These are phyloP conservation scores for Pachyramphus minor DNA, from an alignment of 2,113 vertebrate genomes.

Conservation along the genomic window DNA sequence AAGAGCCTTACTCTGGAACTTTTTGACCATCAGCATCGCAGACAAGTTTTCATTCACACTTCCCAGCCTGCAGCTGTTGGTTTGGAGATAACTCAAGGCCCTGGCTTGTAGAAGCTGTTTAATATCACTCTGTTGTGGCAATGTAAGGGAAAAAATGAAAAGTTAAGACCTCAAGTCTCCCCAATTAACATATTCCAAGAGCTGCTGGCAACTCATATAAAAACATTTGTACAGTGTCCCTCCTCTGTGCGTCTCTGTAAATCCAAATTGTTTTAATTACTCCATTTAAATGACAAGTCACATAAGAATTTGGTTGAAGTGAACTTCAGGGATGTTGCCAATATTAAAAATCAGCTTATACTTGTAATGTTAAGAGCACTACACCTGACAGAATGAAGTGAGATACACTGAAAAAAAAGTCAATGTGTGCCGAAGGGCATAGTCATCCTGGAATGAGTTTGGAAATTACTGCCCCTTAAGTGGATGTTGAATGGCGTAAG, in stretches of 20 bases:
- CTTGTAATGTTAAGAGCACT: background rate
- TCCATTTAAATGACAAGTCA: background rate
- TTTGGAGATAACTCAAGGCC: conserved; percentile 84
- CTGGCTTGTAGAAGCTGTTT: conserved; percentile 85
- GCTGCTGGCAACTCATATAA: background rate
- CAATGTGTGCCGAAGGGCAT: background rate
- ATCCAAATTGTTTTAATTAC: background rate
- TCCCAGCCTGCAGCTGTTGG: conserved; percentile 85
- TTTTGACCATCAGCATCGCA: conserved; percentile 83
- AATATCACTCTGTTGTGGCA: conserved; percentile 83
- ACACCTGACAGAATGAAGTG: background rate
- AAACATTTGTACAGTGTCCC: background rate
- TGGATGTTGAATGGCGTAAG: background rate
- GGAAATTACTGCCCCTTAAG: background rate
- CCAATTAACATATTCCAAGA: background rate
- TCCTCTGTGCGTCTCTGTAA: background rate
- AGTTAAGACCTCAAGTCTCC: background rate
- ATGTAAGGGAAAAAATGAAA: conserved; percentile 36
- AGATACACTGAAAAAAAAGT: background rate
- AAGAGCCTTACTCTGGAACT: conserved; percentile 75
- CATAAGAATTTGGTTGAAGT: background rate
- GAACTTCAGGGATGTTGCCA: background rate
- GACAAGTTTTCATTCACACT: conserved; percentile 87
- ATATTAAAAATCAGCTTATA: background rate
- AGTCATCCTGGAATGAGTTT: background rate